Evolutionary conservation across 2,797 vertebrate species (phyloP).

Genomic region (Pangasius larnaudii): DNA sequence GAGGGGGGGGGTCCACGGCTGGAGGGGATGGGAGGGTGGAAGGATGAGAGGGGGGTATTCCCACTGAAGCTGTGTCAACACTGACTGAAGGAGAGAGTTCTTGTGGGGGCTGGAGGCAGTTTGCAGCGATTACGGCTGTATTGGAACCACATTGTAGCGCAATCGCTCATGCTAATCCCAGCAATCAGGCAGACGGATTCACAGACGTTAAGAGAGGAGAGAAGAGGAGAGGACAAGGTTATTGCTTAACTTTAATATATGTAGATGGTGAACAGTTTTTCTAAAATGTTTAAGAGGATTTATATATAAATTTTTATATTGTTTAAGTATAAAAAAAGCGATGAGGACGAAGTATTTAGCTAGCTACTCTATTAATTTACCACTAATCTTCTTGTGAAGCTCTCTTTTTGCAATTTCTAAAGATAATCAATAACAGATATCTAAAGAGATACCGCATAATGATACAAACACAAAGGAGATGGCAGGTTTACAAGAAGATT

Average conservation of each 20-base stretch:
- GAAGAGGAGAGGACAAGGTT: slow-evolving; percentile 56
- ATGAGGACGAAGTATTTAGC: background rate
- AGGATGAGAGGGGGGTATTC: slow-evolving; percentile 69
- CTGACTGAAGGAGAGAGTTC: slow-evolving; percentile 72
- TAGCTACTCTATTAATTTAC: background rate
- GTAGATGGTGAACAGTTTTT: slow-evolving; percentile 33
- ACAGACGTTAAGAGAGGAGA: slow-evolving; percentile 62
- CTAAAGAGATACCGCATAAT: slow-evolving; percentile 59
- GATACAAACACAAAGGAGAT: slow-evolving; percentile 9
- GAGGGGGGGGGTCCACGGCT: slow-evolving; percentile 16
- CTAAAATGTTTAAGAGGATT: background rate
- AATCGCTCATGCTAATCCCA: slow-evolving; percentile 73
- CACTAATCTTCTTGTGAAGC: background rate
- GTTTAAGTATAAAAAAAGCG: background rate
- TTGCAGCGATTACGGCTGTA: slow-evolving; percentile 76
- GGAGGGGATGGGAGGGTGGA: slow-evolving; percentile 40
- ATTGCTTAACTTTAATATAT: slow-evolving; percentile 64
- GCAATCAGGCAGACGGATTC: slow-evolving; percentile 43
- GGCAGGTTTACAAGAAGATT: background rate
- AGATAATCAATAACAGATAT: background rate
- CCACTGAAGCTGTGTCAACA: slow-evolving; percentile 83
- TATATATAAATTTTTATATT: background rate
- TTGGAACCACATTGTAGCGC: slow-evolving; percentile 76
- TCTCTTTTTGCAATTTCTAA: background rate
- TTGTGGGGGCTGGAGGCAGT: slow-evolving; percentile 70